These are phyloP conservation scores for Arion vulgaris DNA, from an alignment of 1,140 invertebrate species.

Conservation along the genomic window DNA sequence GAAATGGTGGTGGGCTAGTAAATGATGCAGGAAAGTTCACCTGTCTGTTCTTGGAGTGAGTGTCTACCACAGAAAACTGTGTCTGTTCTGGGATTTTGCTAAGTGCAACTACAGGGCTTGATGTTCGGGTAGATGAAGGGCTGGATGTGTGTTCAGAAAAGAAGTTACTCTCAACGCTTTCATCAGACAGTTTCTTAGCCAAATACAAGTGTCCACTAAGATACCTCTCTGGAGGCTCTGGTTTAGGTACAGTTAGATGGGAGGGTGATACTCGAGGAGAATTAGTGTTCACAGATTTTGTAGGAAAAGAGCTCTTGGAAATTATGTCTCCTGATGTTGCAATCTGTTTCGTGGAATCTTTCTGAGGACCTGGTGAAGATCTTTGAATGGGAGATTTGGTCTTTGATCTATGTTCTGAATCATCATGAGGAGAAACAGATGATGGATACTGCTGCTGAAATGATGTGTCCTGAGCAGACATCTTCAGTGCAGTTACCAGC, in stretches of 20 bases:
- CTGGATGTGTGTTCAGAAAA: constrained; percentile 38
- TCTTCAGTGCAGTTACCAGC: background rate
- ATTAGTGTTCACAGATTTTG: background rate
- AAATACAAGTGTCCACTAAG: constrained; percentile 70
- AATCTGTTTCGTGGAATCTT: background rate
- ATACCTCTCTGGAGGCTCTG: constrained; percentile 49
- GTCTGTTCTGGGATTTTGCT: background rate
- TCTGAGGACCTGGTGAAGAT: background rate
- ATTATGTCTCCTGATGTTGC: background rate
- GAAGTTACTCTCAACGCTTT: constrained; percentile 59
- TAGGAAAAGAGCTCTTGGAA: background rate
- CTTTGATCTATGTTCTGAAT: background rate
- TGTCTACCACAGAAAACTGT: background rate
- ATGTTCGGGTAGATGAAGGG: constrained; percentile 18
- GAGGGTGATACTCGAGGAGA: constrained; percentile 34
- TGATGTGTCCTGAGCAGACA: background rate
- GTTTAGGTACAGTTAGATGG: constrained; percentile 38
- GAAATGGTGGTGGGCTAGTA: background rate
- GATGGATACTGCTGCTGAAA: background rate
- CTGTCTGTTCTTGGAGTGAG: background rate
- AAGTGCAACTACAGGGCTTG: background rate
- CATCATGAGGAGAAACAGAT: background rate
- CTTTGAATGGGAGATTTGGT: background rate
- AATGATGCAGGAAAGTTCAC: background rate
- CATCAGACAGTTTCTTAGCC: constrained; percentile 73